phyloP scores from a whole-genome alignment of 1,140 invertebrate genomes.

The Campodea augens region DNA sequence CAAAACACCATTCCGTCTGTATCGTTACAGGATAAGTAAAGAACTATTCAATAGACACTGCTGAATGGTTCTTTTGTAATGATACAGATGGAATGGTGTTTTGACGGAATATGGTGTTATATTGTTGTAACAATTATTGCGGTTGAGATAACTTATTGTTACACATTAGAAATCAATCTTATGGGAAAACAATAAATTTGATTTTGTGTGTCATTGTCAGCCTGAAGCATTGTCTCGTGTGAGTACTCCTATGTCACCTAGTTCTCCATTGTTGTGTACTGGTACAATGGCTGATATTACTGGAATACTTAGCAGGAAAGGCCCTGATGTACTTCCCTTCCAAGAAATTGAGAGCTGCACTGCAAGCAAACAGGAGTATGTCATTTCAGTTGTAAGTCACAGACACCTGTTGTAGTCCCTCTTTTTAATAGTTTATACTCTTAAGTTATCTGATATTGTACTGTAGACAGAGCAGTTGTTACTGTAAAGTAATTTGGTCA shows the following conservation, averaged over 20 bases:
- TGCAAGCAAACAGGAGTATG: slow-evolving; percentile 65
- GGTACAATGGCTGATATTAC: slow-evolving; percentile 29
- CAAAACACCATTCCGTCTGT: no score
- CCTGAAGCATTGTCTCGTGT: slow-evolving; percentile 64
- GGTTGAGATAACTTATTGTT: no score
- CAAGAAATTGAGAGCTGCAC: slow-evolving; percentile 64
- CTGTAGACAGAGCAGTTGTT: no score
- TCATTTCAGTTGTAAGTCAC: slow-evolving; percentile 50
- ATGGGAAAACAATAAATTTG: slow-evolving; percentile 4
- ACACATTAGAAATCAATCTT: not conserved
- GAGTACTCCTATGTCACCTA: slow-evolving; percentile 59
- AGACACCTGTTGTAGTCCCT: not conserved
- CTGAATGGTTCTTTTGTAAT: no score
- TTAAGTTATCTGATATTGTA: no score
- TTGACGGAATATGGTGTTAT: no score
- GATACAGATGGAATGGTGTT: no score
- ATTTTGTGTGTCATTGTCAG: slow-evolving; percentile 21
- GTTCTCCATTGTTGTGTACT: slow-evolving; percentile 27
- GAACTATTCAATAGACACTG: no score
- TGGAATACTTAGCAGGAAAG: slow-evolving; percentile 17
- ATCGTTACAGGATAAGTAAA: no score
- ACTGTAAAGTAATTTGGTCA: no score
- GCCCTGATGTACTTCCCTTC: slow-evolving; percentile 38
- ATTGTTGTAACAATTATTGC: no score
- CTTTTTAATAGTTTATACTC: not conserved